Evolutionary conservation across 1,140 invertebrate species (phyloP), one percentile per base, ranked within the genome.

Genomic region (Eueides isabella): DNA sequence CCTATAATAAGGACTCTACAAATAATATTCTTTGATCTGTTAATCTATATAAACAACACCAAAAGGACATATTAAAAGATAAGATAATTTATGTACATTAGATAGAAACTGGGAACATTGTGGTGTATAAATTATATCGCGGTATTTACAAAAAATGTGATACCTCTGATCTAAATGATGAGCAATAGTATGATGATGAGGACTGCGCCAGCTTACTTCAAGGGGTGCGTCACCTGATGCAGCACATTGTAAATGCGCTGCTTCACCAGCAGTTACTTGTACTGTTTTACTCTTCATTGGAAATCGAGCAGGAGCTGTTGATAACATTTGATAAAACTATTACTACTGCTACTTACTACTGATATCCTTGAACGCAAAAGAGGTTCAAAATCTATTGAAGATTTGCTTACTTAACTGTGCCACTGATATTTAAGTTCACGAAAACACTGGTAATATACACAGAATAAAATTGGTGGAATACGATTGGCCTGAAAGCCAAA

Each of bases 141-240:
- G n/a, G n/a, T n/a, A n/a, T n/a, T n/a, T 5, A 44, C 4, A 19
- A 23, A 19, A 55, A 44, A 23, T 23, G 16, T 30, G 3, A 29
- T 30, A 95, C 95, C 95, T 94, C 80, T 94, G 94, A 86, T 96
- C 96, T 41, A 95, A 90, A 74, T 96, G 95, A 83, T 96, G 95
- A 6, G 95, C 94, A 44, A 96, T 95, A 75, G 92, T 93, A 75
- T 93, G 92, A 64, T 95, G 95, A 80, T 96, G 95, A 67, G 95
- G 94, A 71, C 95, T 94, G 79, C 95, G 94, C 98, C 98, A 98
- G 67, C 95, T 95, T 67, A 98, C 96, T 84, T 97, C 97, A 41
- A 99, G 94, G 0, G 98, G 98, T 75, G 96, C 96, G 87, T 99
- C 98, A 5, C 98, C 98, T 33, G 97, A 95, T 0, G 97, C 97